Evolutionary conservation across 2,113 vertebrate genomes (phyloP), one percentile per base, ranked within the genome.

Genomic region (Pelvicachromis taeniatus): DNA sequence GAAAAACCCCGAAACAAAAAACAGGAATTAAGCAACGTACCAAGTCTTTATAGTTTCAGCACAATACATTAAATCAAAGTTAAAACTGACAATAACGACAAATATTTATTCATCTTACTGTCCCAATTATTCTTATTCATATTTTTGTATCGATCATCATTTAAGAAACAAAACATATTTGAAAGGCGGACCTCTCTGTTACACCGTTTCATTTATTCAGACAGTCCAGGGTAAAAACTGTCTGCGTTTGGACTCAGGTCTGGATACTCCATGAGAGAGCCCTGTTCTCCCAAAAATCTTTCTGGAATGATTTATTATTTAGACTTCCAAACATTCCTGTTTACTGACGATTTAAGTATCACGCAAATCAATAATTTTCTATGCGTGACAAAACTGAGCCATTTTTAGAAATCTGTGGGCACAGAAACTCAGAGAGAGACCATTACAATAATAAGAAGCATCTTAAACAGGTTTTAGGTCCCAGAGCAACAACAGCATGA

Each of bases 361-460:
- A 68, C 45, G 85, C 59, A 88, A 88, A 89, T 85, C 63, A 81
- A 70, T 19, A 55, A 90, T 85, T 75, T 80, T 19, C 4, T 1
- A 82, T 42, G 68, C 81, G 78, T 75, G 70, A 82, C 68, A 75
- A 77, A 53, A 35, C 16, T 5, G 45, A 88, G 86, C 19, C 45
- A 78, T 89, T 78, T 87, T 85, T 77, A 84, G 53, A 79, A 84
- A 65, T 84, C 6, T 84, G 73, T 9, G 65, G 78, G 16, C 80
- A 81, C 23, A 29, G 21, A 85, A 42, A 81, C 42, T 38, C 40
- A 45, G 16, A 84, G 16, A 59, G 48, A 58, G 26, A 78, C 8
- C 61, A 61, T 83, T 65, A 55, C 21, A 35, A 79, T 73, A 86
- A 88, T 52, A 87, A 87, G 84, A 87, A 86, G 23, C 45, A 87